These are phyloP conservation scores for Steinernema hermaphroditum DNA, from an alignment of 2,888 invertebrate species.

Conservation along the genomic window DNA sequence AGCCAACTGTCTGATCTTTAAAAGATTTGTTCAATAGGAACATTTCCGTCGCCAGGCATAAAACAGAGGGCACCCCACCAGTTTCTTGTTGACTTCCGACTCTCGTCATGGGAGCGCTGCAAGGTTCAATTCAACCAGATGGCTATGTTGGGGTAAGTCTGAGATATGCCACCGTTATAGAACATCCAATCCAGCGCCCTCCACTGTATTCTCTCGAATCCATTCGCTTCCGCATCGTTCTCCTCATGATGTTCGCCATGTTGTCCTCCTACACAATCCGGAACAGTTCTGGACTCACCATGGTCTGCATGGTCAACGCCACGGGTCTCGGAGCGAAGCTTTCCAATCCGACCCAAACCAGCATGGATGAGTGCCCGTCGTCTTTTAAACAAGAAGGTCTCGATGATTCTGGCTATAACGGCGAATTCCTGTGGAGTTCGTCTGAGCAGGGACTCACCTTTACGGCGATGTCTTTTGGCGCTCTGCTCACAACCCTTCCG, in stretches of 20 bases:
- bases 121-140: no score
- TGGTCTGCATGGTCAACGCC: slow-evolving; percentile 5
- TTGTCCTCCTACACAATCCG: background rate
- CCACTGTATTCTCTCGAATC: background rate
- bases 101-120: no score
- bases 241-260: slow-evolving; percentile 1
- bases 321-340: background rate
- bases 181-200: no score
- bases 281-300: background rate
- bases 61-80: no score
- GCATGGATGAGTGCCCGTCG: background rate
- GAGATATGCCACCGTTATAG: no score
- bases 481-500: slow-evolving; percentile 46
- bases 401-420: slow-evolving; percentile 36
- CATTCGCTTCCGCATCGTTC: background rate
- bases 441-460: slow-evolving; percentile 52
- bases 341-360: background rate
- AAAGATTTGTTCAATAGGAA: no score
- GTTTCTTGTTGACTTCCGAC: no score
- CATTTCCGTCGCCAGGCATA: no score
- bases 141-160: no score
- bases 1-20: no score
- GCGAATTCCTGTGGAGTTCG: slow-evolving; percentile 49
- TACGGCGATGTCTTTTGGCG: slow-evolving; percentile 55
- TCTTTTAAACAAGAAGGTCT: background rate